phyloP scores from a whole-genome alignment of 2,797 vertebrate species.

The Epinephelus awoara region DNA sequence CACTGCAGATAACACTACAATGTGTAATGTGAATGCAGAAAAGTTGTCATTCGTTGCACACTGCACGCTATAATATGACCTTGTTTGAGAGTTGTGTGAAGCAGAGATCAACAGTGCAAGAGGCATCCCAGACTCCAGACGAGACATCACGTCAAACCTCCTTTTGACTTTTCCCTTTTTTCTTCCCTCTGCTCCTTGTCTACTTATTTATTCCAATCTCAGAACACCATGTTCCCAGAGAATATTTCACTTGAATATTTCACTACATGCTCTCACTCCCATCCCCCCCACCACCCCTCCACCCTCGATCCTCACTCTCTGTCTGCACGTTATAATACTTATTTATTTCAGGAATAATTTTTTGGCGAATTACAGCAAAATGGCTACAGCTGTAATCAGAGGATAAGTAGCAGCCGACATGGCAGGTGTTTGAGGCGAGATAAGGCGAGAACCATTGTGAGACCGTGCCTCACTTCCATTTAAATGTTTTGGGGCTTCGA shows the following conservation, averaged over 20 bases:
- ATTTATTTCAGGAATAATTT: conserved; percentile 84
- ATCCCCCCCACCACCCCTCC: not conserved
- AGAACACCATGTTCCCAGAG: conserved; percentile 76
- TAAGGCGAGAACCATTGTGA: conserved; percentile 84
- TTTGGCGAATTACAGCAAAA: conserved; percentile 83
- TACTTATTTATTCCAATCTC: conserved; percentile 80
- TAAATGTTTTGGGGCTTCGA: conserved; percentile 84
- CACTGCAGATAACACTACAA: conserved; percentile 39
- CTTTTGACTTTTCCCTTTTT: conserved; percentile 59
- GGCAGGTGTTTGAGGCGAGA: conserved; percentile 87
- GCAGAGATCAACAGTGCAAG: conserved; percentile 59
- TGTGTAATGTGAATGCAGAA: conserved; percentile 25
- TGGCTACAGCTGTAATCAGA: conserved; percentile 85
- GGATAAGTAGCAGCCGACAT: conserved; percentile 86
- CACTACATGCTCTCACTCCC: conserved; percentile 55
- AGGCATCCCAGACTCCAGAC: conserved; percentile 50
- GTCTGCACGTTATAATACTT: conserved; percentile 74
- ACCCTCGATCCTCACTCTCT: conserved; percentile 36
- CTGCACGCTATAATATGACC: conserved; percentile 41
- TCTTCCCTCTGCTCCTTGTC: conserved; percentile 58
- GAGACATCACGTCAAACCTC: conserved; percentile 67
- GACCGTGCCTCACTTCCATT: conserved; percentile 77
- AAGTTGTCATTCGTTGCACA: conserved; percentile 46
- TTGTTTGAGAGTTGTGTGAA: conserved; percentile 64
- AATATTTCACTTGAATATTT: conserved; percentile 82